A percentile compares a stretch with the other conserved stretches of the same genome.
phyloP scores from a whole-genome alignment of 2,113 vertebrate species.

The Percopsis transmontana region DNA sequence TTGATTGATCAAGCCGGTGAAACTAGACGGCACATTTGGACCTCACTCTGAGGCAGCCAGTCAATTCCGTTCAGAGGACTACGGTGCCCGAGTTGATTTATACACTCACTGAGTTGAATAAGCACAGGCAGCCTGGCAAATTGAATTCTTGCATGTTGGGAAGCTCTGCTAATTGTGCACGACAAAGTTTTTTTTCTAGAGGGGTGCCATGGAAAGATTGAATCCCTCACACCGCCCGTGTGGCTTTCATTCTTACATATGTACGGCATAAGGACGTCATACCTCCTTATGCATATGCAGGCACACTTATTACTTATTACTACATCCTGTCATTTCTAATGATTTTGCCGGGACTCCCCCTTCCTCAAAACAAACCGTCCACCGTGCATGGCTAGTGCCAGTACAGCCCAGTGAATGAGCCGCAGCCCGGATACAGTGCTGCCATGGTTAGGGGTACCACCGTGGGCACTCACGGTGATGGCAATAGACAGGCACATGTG shows the following conservation, averaged over 20 bases:
- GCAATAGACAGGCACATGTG: no score
- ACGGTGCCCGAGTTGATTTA: slow-evolving; percentile 25
- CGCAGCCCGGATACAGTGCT: no score
- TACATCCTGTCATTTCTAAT: no score
- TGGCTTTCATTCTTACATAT: not conserved
- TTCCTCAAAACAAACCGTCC: no score
- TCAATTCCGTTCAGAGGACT: slow-evolving; percentile 2
- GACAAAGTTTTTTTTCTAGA: slow-evolving; percentile 22
- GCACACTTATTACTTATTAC: no score
- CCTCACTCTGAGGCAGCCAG: not conserved
- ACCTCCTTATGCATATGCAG: no score
- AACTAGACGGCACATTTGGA: not conserved
- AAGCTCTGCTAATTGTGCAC: slow-evolving; percentile 25
- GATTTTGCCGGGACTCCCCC: no score
- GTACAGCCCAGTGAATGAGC: no score
- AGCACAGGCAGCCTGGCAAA: slow-evolving; percentile 37
- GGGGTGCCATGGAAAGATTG: not conserved
- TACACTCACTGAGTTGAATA: slow-evolving; percentile 22
- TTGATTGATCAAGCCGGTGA: slow-evolving; percentile 43
- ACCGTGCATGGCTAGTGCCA: no score
- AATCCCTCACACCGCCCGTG: not conserved
- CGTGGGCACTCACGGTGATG: no score
- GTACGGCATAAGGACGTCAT: not conserved
- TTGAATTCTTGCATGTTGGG: slow-evolving; percentile 28
- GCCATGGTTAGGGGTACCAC: no score